phyloP scores from a whole-genome alignment of 2,113 vertebrate species.

The Ictidomys tridecemlineatus region DNA sequence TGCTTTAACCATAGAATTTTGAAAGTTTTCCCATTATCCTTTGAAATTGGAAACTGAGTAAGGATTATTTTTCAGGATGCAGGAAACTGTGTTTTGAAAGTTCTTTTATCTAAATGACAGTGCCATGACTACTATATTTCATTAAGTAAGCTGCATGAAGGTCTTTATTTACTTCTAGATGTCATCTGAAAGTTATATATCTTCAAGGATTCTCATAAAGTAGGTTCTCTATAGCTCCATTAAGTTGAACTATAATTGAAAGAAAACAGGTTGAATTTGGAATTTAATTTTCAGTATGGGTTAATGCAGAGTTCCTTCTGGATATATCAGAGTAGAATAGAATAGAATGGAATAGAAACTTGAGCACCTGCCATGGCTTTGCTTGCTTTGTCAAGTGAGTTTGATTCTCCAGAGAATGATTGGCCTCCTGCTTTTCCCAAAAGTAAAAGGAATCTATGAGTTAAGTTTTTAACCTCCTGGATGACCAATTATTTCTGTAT shows the following conservation, averaged over 20 bases:
- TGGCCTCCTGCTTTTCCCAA: not conserved
- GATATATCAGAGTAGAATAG: not conserved
- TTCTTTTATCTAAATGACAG: slow-evolving; percentile 56
- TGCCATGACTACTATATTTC: slow-evolving; percentile 65
- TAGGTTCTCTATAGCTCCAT: slow-evolving; percentile 71
- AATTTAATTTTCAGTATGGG: slow-evolving; percentile 75
- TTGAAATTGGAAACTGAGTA: slow-evolving; percentile 67
- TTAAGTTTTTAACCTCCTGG: slow-evolving; percentile 9
- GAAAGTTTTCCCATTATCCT: not conserved
- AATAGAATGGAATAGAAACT: slow-evolving; percentile 42
- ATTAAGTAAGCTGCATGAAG: slow-evolving; percentile 76
- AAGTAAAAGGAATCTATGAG: not conserved
- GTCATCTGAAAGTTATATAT: slow-evolving; percentile 66
- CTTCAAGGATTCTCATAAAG: slow-evolving; percentile 75
- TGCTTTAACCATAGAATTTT: slow-evolving; percentile 21
- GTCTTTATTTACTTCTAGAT: slow-evolving; percentile 77
- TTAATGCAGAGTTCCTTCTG: slow-evolving; percentile 59
- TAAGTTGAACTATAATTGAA: slow-evolving; percentile 66
- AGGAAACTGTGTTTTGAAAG: slow-evolving; percentile 76
- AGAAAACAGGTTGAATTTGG: slow-evolving; percentile 69
- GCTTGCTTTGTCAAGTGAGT: slow-evolving; percentile 37
- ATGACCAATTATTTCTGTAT: not conserved
- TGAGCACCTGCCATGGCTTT: not conserved
- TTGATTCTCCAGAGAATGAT: slow-evolving; percentile 32
- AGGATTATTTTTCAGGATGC: slow-evolving; percentile 72